Conservation (phyloP, 2,888 invertebrate genomes). For the Parapristionchus giblindavisi region DNA sequence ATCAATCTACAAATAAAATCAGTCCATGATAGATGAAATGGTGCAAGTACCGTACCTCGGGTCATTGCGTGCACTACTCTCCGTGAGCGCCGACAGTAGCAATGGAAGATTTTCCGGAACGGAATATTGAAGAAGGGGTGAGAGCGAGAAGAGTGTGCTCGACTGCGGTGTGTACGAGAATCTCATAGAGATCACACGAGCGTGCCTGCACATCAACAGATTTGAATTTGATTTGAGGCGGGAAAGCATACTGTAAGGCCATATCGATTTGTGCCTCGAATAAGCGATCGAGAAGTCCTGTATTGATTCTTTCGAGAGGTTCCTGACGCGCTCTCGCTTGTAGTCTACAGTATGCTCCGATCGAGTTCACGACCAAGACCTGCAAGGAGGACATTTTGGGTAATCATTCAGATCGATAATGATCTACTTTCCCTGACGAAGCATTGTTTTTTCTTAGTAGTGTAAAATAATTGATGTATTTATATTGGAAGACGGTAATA, state of each 20-base stretch:
- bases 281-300: constrained; percentile 55
- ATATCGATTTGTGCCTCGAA: constrained; percentile 64
- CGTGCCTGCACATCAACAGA: constrained; percentile 56
- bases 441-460: too few relatives aligned
- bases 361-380: constrained; percentile 66
- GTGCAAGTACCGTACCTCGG: constrained; percentile 17
- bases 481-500: background rate
- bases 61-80: constrained; percentile 37
- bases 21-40: background rate
- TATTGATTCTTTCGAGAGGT: constrained; percentile 50
- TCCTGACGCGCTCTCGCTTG: constrained; percentile 44
- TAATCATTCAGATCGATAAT: background rate
- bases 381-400: constrained; percentile 13
- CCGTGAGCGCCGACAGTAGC: constrained; percentile 50
- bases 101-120: constrained; percentile 63
- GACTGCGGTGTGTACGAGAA: constrained; percentile 62
- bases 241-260: constrained; percentile 52
- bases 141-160: constrained; percentile 58
- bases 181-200: constrained; percentile 61
- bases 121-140: constrained; percentile 62
- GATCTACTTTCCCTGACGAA: background rate
- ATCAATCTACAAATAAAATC: constrained; percentile 37
- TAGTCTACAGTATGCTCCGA: constrained; percentile 60
- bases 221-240: background rate
- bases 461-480: background rate